These are phyloP conservation scores for Leptinotarsa undecemlineata DNA, from an alignment of 1,140 invertebrate species.

Conservation along the genomic window DNA sequence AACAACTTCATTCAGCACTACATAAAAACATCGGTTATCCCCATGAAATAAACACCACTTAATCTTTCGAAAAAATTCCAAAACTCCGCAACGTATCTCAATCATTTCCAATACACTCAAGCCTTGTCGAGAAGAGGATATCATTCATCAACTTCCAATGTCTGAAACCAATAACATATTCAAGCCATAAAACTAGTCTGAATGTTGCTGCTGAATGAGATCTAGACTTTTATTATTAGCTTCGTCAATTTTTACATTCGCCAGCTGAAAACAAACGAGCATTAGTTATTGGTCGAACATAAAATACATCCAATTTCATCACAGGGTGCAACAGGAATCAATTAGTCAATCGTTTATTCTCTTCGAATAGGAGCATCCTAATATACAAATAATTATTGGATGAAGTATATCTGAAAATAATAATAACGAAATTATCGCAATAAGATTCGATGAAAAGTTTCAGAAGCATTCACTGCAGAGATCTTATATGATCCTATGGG, in stretches of 20 bases:
- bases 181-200: neutral
- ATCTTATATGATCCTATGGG: too few species aligned
- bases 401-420: too few species aligned
- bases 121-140: neutral
- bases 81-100: neutral
- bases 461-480: too few species aligned
- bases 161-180: neutral
- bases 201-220: conserved; percentile 3
- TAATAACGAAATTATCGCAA: too few species aligned
- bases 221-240: neutral
- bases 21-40: too few species aligned
- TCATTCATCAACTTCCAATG: neutral
- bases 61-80: neutral
- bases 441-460: too few species aligned
- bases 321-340: too few species aligned
- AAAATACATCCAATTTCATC: too few species aligned
- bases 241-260: neutral
- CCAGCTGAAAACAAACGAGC: neutral
- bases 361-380: too few species aligned
- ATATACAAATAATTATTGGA: too few species aligned
- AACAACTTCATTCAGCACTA: too few species aligned
- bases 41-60: neutral
- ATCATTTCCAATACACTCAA: neutral
- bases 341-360: too few species aligned
- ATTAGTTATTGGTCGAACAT: neutral